Conservation (phyloP, 2,113 vertebrate genomes). For the Crotalus tigris region DNA sequence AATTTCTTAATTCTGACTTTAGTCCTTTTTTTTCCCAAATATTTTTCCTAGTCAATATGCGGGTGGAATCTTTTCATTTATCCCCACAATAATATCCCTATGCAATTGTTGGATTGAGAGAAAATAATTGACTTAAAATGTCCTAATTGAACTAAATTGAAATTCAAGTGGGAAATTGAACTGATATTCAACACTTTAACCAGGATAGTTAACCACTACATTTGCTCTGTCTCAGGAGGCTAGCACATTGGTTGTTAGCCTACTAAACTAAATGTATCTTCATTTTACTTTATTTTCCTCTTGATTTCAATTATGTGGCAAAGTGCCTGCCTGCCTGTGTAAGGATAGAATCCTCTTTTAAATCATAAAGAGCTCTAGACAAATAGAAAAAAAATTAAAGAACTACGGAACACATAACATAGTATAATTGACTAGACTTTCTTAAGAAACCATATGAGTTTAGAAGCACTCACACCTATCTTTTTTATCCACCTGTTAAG, state of each 20-base stretch:
- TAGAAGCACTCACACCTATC: rapidly evolving
- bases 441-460: neutral
- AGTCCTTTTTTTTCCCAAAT: too few relatives aligned
- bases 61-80: neutral
- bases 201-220: neutral
- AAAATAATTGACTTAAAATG: neutral
- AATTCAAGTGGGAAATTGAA: neutral
- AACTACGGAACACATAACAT: neutral
- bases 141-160: neutral
- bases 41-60: too few relatives aligned
- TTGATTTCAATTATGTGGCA: neutral
- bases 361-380: neutral
- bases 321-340: neutral
- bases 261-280: neutral
- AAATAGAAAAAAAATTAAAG: neutral
- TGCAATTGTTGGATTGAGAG: neutral
- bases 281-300: neutral
- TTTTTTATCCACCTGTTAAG: neutral
- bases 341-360: neutral
- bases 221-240: neutral
- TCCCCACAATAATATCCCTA: neutral
- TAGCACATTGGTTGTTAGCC: rapidly evolving
- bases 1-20: too few relatives aligned
- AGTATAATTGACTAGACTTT: neutral
- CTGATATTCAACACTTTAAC: neutral